Percentiles rank a stretch among this genome's conserved stretches.
These are phyloP conservation scores for Camponotus vicinus DNA, from an alignment of 1,140 invertebrate genomes.

Conservation along the genomic window DNA sequence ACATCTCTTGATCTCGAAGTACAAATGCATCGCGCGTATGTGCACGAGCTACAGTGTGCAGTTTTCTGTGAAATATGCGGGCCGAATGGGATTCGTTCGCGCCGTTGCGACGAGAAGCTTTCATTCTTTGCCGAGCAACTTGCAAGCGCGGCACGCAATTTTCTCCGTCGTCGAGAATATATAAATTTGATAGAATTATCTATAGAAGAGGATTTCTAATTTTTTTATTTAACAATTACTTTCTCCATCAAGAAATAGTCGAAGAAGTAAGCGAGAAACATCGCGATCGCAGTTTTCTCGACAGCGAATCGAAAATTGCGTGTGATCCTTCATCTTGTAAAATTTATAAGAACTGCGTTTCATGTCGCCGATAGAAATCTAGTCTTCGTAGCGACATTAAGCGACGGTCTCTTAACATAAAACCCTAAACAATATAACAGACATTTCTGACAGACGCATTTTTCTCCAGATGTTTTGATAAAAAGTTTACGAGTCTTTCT, in stretches of 20 bases:
- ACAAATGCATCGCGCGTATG: conserved; percentile 72
- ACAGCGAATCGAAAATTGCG: conserved; percentile 41
- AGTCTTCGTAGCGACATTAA: conserved; percentile 38
- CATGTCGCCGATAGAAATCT: conserved; percentile 32
- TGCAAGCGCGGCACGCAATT: conserved; percentile 74
- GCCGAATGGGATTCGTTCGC: conserved; percentile 53
- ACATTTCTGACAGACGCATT: neutral
- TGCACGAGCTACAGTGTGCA: conserved; percentile 76
- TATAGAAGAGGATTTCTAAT: neutral
- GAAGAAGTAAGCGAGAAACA: neutral
- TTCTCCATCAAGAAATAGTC: neutral
- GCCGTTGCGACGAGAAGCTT: conserved; percentile 79
- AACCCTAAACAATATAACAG: conserved; percentile 60
- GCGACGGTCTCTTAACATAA: conserved; percentile 43
- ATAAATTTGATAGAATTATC: neutral
- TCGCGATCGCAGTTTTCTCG: conserved; percentile 2
- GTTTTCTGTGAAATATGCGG: conserved; percentile 81
- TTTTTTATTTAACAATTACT: neutral
- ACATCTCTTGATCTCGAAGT: conserved; percentile 39
- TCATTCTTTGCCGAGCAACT: conserved; percentile 76
- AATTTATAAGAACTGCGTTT: conserved; percentile 37
- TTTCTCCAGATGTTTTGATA: neutral
- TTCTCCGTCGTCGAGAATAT: conserved; percentile 61
- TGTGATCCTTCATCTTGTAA: conserved; percentile 11
- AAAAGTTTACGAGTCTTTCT: neutral